Evolutionary conservation across 2,113 vertebrate genomes (phyloP), one percentile per base, ranked within the genome.

Genomic region (Nerophis ophidion): DNA sequence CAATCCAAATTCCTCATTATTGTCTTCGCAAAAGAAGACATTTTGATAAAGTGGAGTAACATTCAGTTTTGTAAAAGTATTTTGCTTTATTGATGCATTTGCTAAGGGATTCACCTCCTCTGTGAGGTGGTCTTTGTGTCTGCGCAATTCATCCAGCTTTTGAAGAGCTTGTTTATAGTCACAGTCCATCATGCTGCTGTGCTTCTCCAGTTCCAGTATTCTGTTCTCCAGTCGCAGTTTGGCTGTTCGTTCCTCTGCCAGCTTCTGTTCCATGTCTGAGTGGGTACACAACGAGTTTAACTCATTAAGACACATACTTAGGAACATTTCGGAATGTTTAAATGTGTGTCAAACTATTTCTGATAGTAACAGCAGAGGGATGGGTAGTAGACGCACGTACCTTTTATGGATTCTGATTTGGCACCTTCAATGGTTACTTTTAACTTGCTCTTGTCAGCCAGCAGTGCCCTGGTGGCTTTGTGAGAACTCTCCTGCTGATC

Each of bases 351-450:
- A 8, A 47, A 47, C 26, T 7, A 7, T 42, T 16, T 11, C 47
- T 56, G 3, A 44, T 15, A 14, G 16, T 11, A 35, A 4, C 12
- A 33, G 50, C 7, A 52, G 14, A 26, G 15, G 50, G 48, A 48
- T 40, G 33, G 34, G 0, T 38, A 4, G 13, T 17, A 52, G 50
- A 50, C n/a, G 35, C 8, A 33, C 73, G 71, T 75, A 99, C 97
- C 97, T 89, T 98, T 98, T 92, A 92, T 96, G 45, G 95, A 94
- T 86, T 99, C 96, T 15, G 95, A 98, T 74, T 99, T 99, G 49
- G 97, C 95, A 50, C 95, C 97, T 69, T 99, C 95, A 40, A 99
- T 99, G 63, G 95, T 97, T 51, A 96, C 94, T 81, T 95, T 96
- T 74, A 97, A 99, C 79, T 97, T 95, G 81, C 93, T 98, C 85